Conservation (phyloP, 1,140 invertebrate genomes). For the Bombus sibiricus region DNA sequence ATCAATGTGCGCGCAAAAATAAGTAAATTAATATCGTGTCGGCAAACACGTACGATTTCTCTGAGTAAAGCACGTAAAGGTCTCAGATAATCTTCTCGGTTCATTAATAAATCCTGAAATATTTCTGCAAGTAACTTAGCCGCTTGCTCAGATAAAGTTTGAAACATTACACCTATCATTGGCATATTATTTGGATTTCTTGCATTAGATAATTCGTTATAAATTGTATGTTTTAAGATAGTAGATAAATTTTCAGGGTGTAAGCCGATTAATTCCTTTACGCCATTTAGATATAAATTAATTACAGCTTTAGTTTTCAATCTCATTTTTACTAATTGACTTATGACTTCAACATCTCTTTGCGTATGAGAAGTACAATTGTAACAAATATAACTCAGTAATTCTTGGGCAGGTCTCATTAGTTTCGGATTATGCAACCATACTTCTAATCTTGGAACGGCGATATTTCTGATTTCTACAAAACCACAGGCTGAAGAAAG, state of each 20-base stretch:
- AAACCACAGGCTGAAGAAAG: constrained; percentile 93
- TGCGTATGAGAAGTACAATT: constrained; percentile 92
- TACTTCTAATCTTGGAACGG: constrained; percentile 92
- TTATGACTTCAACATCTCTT: constrained; percentile 95
- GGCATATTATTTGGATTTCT: constrained; percentile 97
- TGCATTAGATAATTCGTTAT: constrained; percentile 96
- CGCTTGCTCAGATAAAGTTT: constrained; percentile 89
- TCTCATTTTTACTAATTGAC: constrained; percentile 93
- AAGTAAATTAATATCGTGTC: constrained; percentile 90
- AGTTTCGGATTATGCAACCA: constrained; percentile 98
- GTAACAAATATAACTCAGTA: constrained; percentile 95
- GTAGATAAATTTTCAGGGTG: constrained; percentile 92
- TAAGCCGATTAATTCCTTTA: constrained; percentile 86
- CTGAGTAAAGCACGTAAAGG: constrained; percentile 92
- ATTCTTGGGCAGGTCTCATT: constrained; percentile 94
- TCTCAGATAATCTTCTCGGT: constrained; percentile 95
- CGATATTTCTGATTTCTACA: constrained; percentile 91
- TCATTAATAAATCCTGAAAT: constrained; percentile 92
- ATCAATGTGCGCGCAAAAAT: constrained; percentile 88
- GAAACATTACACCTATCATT: constrained; percentile 93
- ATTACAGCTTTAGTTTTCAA: constrained; percentile 96
- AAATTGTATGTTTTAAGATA: constrained; percentile 96
- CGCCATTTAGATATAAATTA: constrained; percentile 93
- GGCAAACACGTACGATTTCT: constrained; percentile 93
- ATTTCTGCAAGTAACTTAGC: constrained; percentile 91